Evolutionary conservation across 2,113 vertebrate genomes (phyloP).

Genomic region (Thoracochromis brauschi): DNA sequence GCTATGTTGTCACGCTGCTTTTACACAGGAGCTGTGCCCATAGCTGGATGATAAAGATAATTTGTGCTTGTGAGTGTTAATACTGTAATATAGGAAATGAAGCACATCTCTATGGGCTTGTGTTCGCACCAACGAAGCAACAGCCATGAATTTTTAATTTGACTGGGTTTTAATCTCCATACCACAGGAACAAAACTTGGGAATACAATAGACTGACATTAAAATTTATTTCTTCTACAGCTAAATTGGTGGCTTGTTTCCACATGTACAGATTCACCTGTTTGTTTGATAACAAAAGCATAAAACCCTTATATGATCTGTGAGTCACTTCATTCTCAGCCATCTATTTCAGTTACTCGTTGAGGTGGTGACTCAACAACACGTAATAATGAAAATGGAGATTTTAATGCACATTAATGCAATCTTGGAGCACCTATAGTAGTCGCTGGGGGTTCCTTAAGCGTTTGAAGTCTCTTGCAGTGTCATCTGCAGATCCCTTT

Average conservation of each 20-base stretch:
- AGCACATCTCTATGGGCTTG: background rate
- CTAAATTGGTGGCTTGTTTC: background rate
- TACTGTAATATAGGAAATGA: background rate
- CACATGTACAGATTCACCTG: background rate
- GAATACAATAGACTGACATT: background rate
- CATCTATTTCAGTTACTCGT: background rate
- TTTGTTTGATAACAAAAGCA: background rate
- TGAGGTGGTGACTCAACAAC: background rate
- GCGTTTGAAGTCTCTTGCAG: conserved; percentile 24
- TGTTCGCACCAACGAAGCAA: background rate
- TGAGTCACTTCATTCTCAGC: background rate
- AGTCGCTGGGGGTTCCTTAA: background rate
- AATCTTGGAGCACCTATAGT: background rate
- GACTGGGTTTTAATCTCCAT: background rate
- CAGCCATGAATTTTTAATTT: background rate
- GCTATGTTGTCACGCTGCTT: background rate
- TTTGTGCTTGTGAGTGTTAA: background rate
- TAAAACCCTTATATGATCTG: background rate
- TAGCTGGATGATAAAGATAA: background rate
- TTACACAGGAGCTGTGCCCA: background rate
- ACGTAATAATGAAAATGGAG: background rate
- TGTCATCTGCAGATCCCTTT: conserved; percentile 1
- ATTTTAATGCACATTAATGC: background rate
- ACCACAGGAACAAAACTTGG: background rate
- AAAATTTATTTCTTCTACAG: background rate